Evolutionary conservation across 2,113 vertebrate genomes (phyloP).

Genomic region (Ginglymostoma cirratum): DNA sequence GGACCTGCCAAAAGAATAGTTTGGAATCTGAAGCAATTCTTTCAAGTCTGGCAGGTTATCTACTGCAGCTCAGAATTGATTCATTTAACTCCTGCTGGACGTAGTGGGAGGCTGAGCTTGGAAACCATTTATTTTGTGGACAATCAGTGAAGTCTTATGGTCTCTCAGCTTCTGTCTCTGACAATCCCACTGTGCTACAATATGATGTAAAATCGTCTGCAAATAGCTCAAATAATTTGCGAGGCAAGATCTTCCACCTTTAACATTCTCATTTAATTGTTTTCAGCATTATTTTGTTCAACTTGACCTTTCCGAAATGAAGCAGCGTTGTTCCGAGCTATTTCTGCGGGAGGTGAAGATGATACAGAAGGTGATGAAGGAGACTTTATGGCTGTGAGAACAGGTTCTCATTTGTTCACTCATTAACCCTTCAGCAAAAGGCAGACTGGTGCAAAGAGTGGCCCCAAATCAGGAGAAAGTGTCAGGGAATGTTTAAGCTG

Average conservation of each 20-base stretch:
- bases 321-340: background rate
- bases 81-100: background rate
- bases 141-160: background rate
- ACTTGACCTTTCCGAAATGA: background rate
- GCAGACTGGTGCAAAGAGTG: background rate
- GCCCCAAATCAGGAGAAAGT: background rate
- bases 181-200: background rate
- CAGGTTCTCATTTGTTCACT: background rate
- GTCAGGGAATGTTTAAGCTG: background rate
- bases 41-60: background rate
- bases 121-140: slow-evolving; percentile 11
- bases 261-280: background rate
- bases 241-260: background rate
- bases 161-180: background rate
- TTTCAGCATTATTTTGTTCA: background rate
- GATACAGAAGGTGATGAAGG: background rate
- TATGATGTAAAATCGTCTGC: background rate
- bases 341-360: background rate
- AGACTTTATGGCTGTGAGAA: background rate
- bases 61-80: background rate
- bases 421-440: background rate
- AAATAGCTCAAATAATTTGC: background rate
- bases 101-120: background rate
- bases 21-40: background rate
- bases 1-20: background rate